Evolutionary conservation across 1,140 invertebrate genomes (phyloP).

Genomic region (Pseudomyrmex gracilis): DNA sequence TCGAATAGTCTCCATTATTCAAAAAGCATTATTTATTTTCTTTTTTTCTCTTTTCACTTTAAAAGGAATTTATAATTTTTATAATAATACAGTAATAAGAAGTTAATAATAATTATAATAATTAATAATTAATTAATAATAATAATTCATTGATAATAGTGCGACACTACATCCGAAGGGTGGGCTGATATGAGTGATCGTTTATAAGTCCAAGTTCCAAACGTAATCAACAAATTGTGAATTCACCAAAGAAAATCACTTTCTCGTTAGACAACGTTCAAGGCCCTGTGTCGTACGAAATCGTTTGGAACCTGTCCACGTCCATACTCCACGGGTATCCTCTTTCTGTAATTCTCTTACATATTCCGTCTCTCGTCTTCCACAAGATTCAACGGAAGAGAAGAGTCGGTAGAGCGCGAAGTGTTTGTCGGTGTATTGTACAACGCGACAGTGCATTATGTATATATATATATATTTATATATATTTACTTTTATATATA

Average conservation of each 20-base stretch:
- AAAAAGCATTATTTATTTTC: constrained; percentile 86
- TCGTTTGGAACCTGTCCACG: constrained; percentile 73
- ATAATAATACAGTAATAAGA: constrained; percentile 85
- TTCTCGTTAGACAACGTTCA: constrained; percentile 44
- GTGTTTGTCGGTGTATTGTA: constrained; percentile 70
- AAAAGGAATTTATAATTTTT: constrained; percentile 85
- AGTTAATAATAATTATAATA: constrained; percentile 80
- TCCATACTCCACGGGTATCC: constrained; percentile 38
- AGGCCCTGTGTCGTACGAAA: constrained; percentile 49
- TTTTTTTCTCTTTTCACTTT: constrained; percentile 79
- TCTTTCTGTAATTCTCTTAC: constrained; percentile 29
- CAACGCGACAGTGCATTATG: constrained; percentile 74
- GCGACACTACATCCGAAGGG: constrained; percentile 80
- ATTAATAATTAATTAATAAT: constrained; percentile 77
- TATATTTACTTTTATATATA: constrained; percentile 59
- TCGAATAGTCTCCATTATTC: constrained; percentile 79
- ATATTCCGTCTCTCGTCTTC: constrained; percentile 24
- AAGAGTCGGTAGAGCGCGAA: constrained; percentile 49
- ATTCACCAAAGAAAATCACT: constrained; percentile 56
- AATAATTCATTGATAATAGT: constrained; percentile 81
- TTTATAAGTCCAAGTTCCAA: constrained; percentile 78
- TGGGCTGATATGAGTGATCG: constrained; percentile 79
- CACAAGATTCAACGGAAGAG: constrained; percentile 2
- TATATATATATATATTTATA: constrained; percentile 56
- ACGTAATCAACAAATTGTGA: constrained; percentile 66